Evolutionary conservation across 2,797 vertebrate species (phyloP).

Genomic region (Molossus alvarezi): DNA sequence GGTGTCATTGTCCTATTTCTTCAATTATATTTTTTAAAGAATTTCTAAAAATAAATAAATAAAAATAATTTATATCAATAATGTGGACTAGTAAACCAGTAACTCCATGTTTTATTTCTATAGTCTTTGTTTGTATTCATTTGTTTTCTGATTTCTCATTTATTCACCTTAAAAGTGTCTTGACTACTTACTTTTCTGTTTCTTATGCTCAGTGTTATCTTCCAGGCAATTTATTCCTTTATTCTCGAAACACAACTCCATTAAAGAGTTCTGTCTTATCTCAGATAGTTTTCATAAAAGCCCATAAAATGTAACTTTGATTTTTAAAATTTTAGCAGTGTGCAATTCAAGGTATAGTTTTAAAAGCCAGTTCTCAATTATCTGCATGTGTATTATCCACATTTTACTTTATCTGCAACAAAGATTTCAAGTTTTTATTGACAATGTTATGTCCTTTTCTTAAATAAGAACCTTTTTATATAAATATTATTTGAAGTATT

Average conservation of each 20-base stretch:
- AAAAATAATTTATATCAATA: conserved; percentile 32
- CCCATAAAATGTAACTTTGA: background rate
- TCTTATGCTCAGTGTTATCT: background rate
- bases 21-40: conserved; percentile 61
- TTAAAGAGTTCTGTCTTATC: background rate
- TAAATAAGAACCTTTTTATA: conserved; percentile 25
- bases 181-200: conserved; percentile 45
- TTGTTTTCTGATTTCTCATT: conserved; percentile 55
- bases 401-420: conserved; percentile 17
- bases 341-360: background rate
- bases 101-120: conserved; percentile 8
- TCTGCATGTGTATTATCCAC: background rate
- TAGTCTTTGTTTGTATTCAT: conserved; percentile 21
- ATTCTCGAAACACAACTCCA: background rate
- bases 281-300: conserved; percentile 1
- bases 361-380: conserved; percentile 39
- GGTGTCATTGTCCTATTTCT: background rate
- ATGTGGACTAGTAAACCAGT: background rate
- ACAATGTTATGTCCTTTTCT: background rate
- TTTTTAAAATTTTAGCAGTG: conserved; percentile 29
- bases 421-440: conserved; percentile 37
- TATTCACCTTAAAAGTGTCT: conserved; percentile 41
- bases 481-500: conserved; percentile 16
- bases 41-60: conserved; percentile 3
- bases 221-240: conserved; percentile 29